Conservation (phyloP, 1,140 invertebrate species). For the Cydia amplana region DNA sequence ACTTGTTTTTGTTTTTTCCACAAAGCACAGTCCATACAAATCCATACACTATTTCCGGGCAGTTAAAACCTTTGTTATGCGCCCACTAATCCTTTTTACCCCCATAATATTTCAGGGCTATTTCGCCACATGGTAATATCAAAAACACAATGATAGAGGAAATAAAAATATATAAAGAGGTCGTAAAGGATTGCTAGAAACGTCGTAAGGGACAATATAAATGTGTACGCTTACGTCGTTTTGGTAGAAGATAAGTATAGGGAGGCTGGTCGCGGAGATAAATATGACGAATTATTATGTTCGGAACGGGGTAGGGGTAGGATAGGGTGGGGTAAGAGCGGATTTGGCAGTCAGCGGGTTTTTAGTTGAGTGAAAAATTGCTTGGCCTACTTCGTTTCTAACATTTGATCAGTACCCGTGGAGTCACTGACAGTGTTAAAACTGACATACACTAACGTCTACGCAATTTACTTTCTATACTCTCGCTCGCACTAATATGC, state of each 20-base stretch:
- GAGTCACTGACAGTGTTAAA: too few relatives aligned
- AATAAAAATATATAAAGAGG: conserved; percentile 30
- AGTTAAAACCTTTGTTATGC: not conserved
- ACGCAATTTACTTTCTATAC: too few relatives aligned
- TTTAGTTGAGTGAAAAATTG: not conserved
- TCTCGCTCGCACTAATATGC: too few relatives aligned
- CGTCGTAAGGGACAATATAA: not conserved
- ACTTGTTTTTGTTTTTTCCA: not conserved
- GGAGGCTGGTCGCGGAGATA: conserved; percentile 49
- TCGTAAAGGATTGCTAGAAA: not conserved
- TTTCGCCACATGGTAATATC: conserved; percentile 22
- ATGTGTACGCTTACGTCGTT: not conserved
- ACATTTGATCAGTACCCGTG: too few relatives aligned
- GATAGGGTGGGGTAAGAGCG: conserved; percentile 24
- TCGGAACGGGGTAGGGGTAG: conserved; percentile 43
- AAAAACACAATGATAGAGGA: conserved; percentile 12
- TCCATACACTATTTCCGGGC: conserved; percentile 3
- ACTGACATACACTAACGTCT: too few relatives aligned
- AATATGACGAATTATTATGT: conserved; percentile 66
- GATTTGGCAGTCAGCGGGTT: not conserved
- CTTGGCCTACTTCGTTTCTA: not conserved
- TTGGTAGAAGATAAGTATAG: conserved; percentile 32
- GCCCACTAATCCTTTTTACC: conserved; percentile 4
- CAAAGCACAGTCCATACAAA: not conserved
- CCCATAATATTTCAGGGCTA: conserved; percentile 12